Conservation (phyloP, 1,140 invertebrate species). For the Calliopsis andreniformis region DNA sequence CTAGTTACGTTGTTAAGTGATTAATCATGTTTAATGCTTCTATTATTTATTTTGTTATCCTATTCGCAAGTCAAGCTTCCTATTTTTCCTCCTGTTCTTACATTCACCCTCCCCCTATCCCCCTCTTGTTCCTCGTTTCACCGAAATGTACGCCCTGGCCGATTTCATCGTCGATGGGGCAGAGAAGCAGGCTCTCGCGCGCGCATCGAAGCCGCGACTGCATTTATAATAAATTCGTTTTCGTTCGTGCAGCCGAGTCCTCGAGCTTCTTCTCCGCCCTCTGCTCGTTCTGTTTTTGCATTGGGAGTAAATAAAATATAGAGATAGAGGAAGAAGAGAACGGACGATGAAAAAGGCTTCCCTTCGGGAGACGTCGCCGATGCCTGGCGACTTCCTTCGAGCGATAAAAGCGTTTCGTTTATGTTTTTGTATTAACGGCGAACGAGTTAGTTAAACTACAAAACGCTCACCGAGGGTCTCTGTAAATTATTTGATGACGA, state of each 20-base stretch:
- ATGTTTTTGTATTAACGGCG: slow-evolving; percentile 48
- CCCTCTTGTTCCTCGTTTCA: slow-evolving; percentile 38
- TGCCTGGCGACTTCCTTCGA: slow-evolving; percentile 43
- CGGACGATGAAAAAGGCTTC: slow-evolving; percentile 21
- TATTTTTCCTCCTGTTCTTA: slow-evolving; percentile 45
- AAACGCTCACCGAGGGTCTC: slow-evolving; percentile 58
- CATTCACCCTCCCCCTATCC: slow-evolving; percentile 14
- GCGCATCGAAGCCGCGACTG: no score
- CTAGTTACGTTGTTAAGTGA: slow-evolving; percentile 80
- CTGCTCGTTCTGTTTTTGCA: slow-evolving; percentile 3
- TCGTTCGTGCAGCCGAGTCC: slow-evolving; percentile 24
- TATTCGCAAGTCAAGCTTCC: slow-evolving; percentile 70
- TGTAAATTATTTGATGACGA: slow-evolving; percentile 80
- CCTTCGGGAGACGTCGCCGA: slow-evolving; percentile 24
- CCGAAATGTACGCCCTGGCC: slow-evolving; percentile 10
- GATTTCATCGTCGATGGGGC: slow-evolving; percentile 1
- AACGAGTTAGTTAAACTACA: slow-evolving; percentile 13
- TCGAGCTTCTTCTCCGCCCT: slow-evolving; percentile 38
- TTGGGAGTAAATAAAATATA: no score
- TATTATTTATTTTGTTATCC: slow-evolving; percentile 82
- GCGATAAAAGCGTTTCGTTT: slow-evolving; percentile 40
- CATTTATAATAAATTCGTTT: slow-evolving; percentile 25
- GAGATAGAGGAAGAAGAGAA: neutral
- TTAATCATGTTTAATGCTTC: slow-evolving; percentile 82
- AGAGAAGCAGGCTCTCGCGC: slow-evolving; percentile 35